Evolutionary conservation across 2,797 vertebrate genomes (phyloP).

Genomic region (Protosalanx chinensis): DNA sequence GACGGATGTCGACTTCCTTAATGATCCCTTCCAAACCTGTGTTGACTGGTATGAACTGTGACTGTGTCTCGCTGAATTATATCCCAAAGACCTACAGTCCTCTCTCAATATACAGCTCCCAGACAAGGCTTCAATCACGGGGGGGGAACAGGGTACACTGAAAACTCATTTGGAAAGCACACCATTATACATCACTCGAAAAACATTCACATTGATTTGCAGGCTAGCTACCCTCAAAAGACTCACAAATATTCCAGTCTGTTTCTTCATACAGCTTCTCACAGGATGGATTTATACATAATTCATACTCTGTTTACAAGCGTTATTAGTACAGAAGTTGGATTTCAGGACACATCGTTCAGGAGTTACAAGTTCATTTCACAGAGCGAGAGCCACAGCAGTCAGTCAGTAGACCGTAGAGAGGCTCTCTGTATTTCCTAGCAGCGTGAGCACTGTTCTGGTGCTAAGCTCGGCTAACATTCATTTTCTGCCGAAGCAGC

Average conservation of each 20-base stretch:
- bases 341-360: neutral
- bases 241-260: neutral
- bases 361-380: constrained; percentile 44
- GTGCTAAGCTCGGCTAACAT: constrained; percentile 72
- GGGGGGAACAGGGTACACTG: neutral
- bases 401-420: constrained; percentile 56
- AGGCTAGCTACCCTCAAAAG: neutral
- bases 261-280: neutral
- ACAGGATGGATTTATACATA: neutral
- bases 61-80: neutral
- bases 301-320: neutral
- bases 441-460: constrained; percentile 62
- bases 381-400: constrained; percentile 55
- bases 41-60: neutral
- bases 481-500: constrained; percentile 77
- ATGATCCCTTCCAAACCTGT: neutral
- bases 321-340: neutral
- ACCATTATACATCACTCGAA: neutral
- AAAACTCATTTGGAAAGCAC: too few relatives aligned
- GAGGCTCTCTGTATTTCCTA: constrained; percentile 57
- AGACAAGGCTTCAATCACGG: neutral
- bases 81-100: neutral
- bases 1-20: neutral
- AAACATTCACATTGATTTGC: neutral
- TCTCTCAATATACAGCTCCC: neutral